Evolutionary conservation across 1,140 invertebrate species (phyloP), one percentile per base, ranked within the genome.

Genomic region (Homarus americanus): DNA sequence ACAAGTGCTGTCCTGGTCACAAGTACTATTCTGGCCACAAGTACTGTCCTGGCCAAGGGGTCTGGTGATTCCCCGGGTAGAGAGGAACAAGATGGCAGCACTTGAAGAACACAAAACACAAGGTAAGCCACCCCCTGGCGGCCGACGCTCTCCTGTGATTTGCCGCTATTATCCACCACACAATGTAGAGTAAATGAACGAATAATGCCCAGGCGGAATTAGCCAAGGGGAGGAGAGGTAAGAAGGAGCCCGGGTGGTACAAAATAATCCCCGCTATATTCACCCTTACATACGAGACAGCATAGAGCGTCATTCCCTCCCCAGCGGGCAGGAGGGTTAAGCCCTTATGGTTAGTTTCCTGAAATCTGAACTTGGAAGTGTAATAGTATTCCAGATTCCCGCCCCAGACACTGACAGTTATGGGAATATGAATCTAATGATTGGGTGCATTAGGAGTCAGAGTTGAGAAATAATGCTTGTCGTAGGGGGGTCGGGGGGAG

Each of bases 181-280:
- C 85, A 87, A 87, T 87, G 85, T 87, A 63, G 85, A 87, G 85
- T 87, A 87, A 87, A 87, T 87, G 85, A 87, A 87, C 75, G 85
- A 87, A 87, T 87, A 87, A 87, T 87, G 66, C 85, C 76, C 76
- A 66, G 32, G 75, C 76, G 24, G 75, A 87, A 87, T 87, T 87
- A 87, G 76, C 85, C 85, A 75, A 40, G 49, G 73, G 66, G 17
- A 87, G 85, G 24, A 28, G 53, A 40, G 1, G n/a, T 0, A 66
- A 69, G 12, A 66, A 28, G 20, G 63, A 28, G 4, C 20, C 20
- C 53, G 20, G 20, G 20, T 2, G 2, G 53, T 24, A 10, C n/a
- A 1, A 9, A 2, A 32, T 4, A 36, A 15, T 0, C 5, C 41
- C 7, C 44, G 24, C 73, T 4, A 63, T 41, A 24, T 38, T 1